Base-by-base conservation (phyloP, 1,140 invertebrate genomes). In the Diachasma alloeum region DNA sequence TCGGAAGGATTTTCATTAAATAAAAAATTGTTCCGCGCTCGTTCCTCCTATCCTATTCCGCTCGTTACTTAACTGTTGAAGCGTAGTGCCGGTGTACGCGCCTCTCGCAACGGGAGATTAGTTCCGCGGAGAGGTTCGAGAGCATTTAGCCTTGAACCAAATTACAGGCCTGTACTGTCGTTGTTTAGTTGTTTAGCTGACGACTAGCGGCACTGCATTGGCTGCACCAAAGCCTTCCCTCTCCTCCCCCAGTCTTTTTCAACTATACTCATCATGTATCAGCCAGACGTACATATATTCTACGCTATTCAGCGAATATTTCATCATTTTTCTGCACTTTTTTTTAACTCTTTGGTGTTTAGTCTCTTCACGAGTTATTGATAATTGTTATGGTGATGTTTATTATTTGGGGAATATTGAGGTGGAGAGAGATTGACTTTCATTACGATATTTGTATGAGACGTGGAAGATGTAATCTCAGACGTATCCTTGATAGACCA, bases 401-500 rank as follows among this genome's bases (percentile, higher is more conserved):
- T 44, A 48, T 59, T 59, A 53, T 66, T 10, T 15, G 59, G n/a
- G 37, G 22, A 74, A 63, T 66, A n/a, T n/a, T n/a, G n/a, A n/a
- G 19, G 44, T n/a, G 59, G 66, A 72, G 81, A 81, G 84, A 83
- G 85, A 85, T 42, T 31, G 83, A 83, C 84, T 86, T 85, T 85
- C 84, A 82, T 85, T 79, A 79, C 82, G 79, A 80, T 81, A 81
- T 84, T 83, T 82, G 75, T 83, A 83, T 78, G 81, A 53, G 37
- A 48, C 67, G 10, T 72, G 42, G 75, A 69, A 75, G 79, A 78
- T 81, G 86, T 82, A 85, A 86, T 84, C 76, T 81, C 83, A 86
- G 77, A 83, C 63, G 75, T 82, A 83, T 84, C 83, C 85, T 85
- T 84, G 79, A 82, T 80, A 81, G 79, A 82, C 81, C 78, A 79